Percentiles rank a stretch among this genome's conserved stretches.
phyloP scores from a whole-genome alignment of 1,140 invertebrate genomes.

The Augochlora pura region DNA sequence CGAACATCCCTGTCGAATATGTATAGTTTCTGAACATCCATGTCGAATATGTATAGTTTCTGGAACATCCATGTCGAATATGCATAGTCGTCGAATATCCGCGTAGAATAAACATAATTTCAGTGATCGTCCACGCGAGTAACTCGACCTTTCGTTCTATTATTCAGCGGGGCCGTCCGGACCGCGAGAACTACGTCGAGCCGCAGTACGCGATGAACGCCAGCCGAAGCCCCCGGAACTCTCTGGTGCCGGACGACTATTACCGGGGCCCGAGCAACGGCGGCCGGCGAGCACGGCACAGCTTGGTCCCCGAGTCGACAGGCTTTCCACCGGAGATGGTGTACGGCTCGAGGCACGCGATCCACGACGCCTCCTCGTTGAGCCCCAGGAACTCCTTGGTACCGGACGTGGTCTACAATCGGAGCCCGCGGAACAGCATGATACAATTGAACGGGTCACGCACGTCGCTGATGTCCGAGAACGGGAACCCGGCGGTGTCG shows the following conservation, averaged over 20 bases:
- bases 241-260: constrained; percentile 76
- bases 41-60: no score
- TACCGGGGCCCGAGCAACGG: constrained; percentile 3
- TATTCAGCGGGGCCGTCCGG: constrained; percentile 70
- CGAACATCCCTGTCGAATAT: no score
- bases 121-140: no score
- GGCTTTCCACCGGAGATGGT: constrained; percentile 65
- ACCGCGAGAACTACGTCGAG: constrained; percentile 70
- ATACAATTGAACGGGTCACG: constrained; percentile 75
- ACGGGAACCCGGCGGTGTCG: constrained; percentile 44
- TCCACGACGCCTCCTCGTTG: constrained; percentile 71
- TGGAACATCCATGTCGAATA: no score
- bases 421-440: constrained; percentile 84
- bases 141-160: constrained; percentile 61
- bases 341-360: constrained; percentile 77
- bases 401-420: constrained; percentile 79
- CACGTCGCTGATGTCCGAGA: constrained; percentile 69
- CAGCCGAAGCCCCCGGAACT: constrained; percentile 83
- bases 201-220: constrained; percentile 76
- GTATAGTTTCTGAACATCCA: no score
- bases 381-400: constrained; percentile 81
- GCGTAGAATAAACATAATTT: no score
- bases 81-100: no score
- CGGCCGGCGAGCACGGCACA: constrained; percentile 75
- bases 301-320: constrained; percentile 73